Evolutionary conservation across 2,797 vertebrate species (phyloP), one percentile per base, ranked within the genome.

Genomic region (Malacoctenus gilli): DNA sequence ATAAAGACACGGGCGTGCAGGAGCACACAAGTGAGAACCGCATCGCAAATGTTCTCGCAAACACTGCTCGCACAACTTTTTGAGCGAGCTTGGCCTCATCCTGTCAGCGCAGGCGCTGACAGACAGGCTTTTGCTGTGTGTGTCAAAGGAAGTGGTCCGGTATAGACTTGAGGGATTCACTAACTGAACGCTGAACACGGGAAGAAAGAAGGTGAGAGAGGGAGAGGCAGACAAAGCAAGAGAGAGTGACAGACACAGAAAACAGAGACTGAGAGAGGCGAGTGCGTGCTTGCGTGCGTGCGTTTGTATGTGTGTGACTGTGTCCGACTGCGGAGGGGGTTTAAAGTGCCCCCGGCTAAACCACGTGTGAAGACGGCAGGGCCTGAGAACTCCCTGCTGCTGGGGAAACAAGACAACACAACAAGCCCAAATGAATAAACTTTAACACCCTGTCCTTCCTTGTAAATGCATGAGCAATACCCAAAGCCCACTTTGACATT

Each of bases 121-220:
- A 85, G 87, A 84, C 85, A 82, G 55, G 68, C 72, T 78, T 86
- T 82, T 74, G 57, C 74, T 75, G 71, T 77, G 76, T 72, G 77
- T 82, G 84, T 86, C 81, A 87, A 85, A 89, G 72, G 79, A 87
- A 89, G 83, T 81, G 79, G 79, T 87, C 86, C 66, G 21, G 80
- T 67, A 72, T 69, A 74, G 80, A 87, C 83, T 72, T 82, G 70
- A 79, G 87, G 86, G 86, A 90, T 79, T 85, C 67, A 65, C 77
- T 68, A 79, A 85, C 80, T 76, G 77, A 84, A 68, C 79, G 65
- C 42, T 62, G 73, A 85, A 79, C 73, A 81, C 65, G 59, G 67
- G 64, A 74, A 72, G 74, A 73, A 72, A 74, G 64, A 58, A 67
- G 58, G 63, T 66, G 70, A 78, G 77, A 46, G 64, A 66, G 42